Conservation (phyloP, 2,888 invertebrate genomes). For the Lutraria lutraria region DNA sequence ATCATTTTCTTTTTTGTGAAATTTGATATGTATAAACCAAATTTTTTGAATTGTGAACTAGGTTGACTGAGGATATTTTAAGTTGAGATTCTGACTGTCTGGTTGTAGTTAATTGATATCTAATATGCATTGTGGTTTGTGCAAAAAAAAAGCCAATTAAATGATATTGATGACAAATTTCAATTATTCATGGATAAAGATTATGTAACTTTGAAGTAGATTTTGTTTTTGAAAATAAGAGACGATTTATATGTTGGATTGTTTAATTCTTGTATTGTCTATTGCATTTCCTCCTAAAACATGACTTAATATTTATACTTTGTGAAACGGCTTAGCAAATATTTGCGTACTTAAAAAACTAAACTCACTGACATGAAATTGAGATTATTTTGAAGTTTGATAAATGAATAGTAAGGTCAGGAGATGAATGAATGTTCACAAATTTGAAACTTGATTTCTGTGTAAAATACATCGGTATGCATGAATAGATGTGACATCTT, state of each 20-base stretch:
- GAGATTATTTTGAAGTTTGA: not conserved
- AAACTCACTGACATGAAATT: not conserved
- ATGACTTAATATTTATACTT: too few species aligned
- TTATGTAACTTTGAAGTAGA: too few species aligned
- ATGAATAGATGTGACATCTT: not conserved
- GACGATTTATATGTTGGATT: too few species aligned
- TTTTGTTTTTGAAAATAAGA: too few species aligned
- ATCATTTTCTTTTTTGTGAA: not conserved
- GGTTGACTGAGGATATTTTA: not conserved
- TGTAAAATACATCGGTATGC: not conserved
- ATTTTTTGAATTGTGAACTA: not conserved
- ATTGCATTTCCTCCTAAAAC: too few species aligned
- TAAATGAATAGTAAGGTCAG: not conserved
- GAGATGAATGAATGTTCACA: not conserved
- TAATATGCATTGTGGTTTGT: too few species aligned
- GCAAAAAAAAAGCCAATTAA: too few species aligned
- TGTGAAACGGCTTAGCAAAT: not conserved
- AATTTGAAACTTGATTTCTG: not conserved
- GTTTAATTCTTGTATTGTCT: too few species aligned
- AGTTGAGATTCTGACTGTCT: not conserved
- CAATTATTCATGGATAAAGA: too few species aligned
- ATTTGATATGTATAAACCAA: not conserved
- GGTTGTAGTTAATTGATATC: too few species aligned
- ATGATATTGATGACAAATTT: too few species aligned
- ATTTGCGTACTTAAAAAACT: not conserved